Evolutionary conservation across 2,888 invertebrate species (phyloP).

Genomic region (Plemyria rubiginata): DNA sequence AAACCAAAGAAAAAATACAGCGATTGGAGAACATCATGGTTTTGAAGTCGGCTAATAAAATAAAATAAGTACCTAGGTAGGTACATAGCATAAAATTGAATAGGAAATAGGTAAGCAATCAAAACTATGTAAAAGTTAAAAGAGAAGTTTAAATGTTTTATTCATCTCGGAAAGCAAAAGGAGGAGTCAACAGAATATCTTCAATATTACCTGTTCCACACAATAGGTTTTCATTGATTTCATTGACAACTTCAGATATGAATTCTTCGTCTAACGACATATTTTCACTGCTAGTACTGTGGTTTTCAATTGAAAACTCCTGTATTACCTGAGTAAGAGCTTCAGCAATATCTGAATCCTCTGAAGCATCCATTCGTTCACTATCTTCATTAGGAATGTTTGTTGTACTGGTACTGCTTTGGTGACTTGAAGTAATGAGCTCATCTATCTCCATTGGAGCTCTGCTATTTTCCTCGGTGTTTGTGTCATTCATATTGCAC

Average conservation of each 20-base stretch:
- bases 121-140: too few relatives aligned
- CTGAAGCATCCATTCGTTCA: conserved; percentile 33
- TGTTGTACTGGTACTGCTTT: conserved; percentile 5
- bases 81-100: too few relatives aligned
- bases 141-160: conserved; percentile 20
- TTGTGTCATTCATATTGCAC: not conserved
- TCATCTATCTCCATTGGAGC: conserved; percentile 11
- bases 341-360: conserved; percentile 60
- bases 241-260: conserved; percentile 62
- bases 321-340: conserved; percentile 71
- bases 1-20: too few relatives aligned
- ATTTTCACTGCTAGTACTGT: conserved; percentile 40
- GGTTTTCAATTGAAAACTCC: conserved; percentile 51
- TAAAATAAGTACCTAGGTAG: too few relatives aligned
- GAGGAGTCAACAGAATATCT: conserved; percentile 66
- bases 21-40: too few relatives aligned
- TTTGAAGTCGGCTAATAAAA: too few relatives aligned
- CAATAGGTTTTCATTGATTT: conserved; percentile 62
- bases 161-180: conserved; percentile 61
- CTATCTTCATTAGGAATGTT: not conserved
- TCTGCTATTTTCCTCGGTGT: conserved; percentile 5
- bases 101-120: too few relatives aligned
- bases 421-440: not conserved
- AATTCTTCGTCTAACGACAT: conserved; percentile 64
- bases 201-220: conserved; percentile 42